Evolutionary conservation across 2,113 vertebrate species (phyloP).

Genomic region (Sphyrna mokarran): DNA sequence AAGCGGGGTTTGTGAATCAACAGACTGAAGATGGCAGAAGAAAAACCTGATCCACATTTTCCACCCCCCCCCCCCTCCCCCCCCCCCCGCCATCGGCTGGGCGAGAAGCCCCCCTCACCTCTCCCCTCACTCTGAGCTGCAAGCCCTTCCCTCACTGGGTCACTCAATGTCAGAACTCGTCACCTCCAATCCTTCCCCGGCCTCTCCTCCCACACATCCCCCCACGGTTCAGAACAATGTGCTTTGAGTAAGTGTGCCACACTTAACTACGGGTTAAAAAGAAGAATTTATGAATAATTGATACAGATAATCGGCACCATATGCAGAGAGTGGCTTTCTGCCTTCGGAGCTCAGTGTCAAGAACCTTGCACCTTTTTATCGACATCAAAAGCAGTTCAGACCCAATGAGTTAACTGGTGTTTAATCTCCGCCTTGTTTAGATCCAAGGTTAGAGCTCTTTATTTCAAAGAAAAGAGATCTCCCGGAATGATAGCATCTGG

Average conservation of each 20-base stretch:
- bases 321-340: no score
- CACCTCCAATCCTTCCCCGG: no score
- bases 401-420: not conserved
- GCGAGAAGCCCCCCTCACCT: not conserved
- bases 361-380: not conserved
- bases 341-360: no score
- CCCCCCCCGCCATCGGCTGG: no score
- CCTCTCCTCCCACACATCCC: no score
- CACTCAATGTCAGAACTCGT: no score
- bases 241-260: not conserved
- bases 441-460: not conserved
- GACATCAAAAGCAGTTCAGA: not conserved
- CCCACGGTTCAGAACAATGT: not conserved
- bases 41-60: no score
- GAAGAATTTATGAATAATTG: no score
- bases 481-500: not conserved
- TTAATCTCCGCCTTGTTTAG: not conserved
- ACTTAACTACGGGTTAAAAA: not conserved
- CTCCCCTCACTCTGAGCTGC: not conserved
- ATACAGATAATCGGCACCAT: not conserved
- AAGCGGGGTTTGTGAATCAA: no score
- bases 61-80: no score
- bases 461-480: not conserved
- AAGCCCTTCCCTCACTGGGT: not conserved
- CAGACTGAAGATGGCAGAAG: no score